Conservation (phyloP, 2,888 invertebrate genomes). For the Siphonodentalium dalli region DNA sequence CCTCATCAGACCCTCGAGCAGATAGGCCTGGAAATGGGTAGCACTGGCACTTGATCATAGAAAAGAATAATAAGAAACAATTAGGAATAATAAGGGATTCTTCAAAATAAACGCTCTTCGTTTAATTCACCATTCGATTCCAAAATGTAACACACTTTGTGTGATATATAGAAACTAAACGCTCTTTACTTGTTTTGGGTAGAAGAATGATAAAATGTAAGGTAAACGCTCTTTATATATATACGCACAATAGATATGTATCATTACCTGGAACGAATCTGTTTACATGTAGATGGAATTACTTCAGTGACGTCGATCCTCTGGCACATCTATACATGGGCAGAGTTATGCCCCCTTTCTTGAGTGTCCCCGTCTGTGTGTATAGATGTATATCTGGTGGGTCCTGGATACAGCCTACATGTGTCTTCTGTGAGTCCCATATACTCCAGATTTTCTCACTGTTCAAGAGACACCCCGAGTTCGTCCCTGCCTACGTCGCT, state of each 20-base stretch:
- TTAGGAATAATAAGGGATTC: too few species aligned
- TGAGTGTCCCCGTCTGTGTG: slow-evolving; percentile 9
- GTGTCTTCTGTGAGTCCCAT: slow-evolving; percentile 29
- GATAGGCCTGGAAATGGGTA: slow-evolving; percentile 31
- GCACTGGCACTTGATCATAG: too few species aligned
- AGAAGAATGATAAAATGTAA: too few species aligned
- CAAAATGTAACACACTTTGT: too few species aligned
- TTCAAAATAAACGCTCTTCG: too few species aligned
- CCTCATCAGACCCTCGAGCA: slow-evolving; percentile 23
- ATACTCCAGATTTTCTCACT: slow-evolving; percentile 18
- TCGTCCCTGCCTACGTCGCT: slow-evolving; percentile 26
- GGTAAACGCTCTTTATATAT: too few species aligned
- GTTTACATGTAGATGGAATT: slow-evolving; percentile 17
- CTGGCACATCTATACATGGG: slow-evolving; percentile 15
- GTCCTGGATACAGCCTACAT: slow-evolving; percentile 36
- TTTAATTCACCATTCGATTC: too few species aligned
- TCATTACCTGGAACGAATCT: slow-evolving; percentile 22
- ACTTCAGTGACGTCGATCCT: slow-evolving; percentile 22
- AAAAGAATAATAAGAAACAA: too few species aligned
- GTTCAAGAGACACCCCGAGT: slow-evolving; percentile 31
- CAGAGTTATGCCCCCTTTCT: slow-evolving; percentile 17
- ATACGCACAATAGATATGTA: too few species aligned
- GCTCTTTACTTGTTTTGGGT: too few species aligned
- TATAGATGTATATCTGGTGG: slow-evolving; percentile 24
- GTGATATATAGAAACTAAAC: too few species aligned